A percentile compares a stretch with the other conserved stretches of the same genome.
Evolutionary conservation across 2,888 invertebrate genomes (phyloP).

Genomic region (Agriopis aurantiaria): DNA sequence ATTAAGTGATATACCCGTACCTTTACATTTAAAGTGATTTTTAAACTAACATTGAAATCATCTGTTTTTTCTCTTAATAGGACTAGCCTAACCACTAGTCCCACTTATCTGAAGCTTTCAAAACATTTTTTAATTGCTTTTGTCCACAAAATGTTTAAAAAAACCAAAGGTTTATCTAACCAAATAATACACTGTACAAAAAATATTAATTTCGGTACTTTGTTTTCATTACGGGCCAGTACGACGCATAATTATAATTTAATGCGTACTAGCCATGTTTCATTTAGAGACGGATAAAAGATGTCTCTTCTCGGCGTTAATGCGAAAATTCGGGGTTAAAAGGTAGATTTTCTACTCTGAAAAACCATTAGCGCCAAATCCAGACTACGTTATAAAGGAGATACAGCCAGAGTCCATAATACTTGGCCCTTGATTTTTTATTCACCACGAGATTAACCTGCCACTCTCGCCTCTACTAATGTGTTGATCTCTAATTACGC

Average conservation of each 20-base stretch:
- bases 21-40: too few relatives aligned
- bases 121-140: not conserved
- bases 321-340: constrained; percentile 34
- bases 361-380: constrained; percentile 43
- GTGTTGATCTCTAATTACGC: constrained; percentile 40
- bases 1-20: too few relatives aligned
- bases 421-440: constrained; percentile 45
- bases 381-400: constrained; percentile 35
- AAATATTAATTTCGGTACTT: constrained; percentile 31
- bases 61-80: too few relatives aligned
- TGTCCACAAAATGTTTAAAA: constrained; percentile 4
- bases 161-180: constrained; percentile 7
- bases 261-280: constrained; percentile 34
- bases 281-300: constrained; percentile 37
- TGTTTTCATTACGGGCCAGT: constrained; percentile 35
- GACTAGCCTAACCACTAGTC: not conserved
- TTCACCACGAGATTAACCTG: constrained; percentile 46
- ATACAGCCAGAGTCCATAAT: constrained; percentile 33
- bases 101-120: not conserved
- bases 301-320: constrained; percentile 28
- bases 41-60: too few relatives aligned
- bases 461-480: constrained; percentile 41
- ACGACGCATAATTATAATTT: constrained; percentile 36
- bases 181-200: constrained; percentile 8
- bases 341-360: constrained; percentile 41